These are phyloP conservation scores for Agriopis aurantiaria DNA, from an alignment of 2,888 invertebrate species.

Conservation along the genomic window DNA sequence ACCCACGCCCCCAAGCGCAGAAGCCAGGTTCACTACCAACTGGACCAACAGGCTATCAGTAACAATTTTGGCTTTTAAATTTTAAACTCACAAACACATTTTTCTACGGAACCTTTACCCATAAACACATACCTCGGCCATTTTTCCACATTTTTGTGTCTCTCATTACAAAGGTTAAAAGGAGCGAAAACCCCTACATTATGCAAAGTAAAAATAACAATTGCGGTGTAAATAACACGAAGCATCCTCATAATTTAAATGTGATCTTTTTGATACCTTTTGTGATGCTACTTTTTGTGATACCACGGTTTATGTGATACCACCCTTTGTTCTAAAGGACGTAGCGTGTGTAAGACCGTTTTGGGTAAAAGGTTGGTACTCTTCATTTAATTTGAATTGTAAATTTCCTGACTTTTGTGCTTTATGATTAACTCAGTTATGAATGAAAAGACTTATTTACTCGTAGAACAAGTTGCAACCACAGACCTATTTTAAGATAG, in stretches of 20 bases:
- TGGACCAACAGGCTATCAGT: no score
- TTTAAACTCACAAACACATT: no score
- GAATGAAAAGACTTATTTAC: conserved; percentile 20
- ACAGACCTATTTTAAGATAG: no score
- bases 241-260: conserved; percentile 38
- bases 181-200: conserved; percentile 34
- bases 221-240: conserved; percentile 36
- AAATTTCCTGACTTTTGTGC: conserved; percentile 27
- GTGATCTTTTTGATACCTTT: conserved; percentile 34
- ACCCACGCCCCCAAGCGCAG: no score
- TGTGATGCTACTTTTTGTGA: conserved; percentile 23
- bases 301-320: conserved; percentile 26
- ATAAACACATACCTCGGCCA: background rate
- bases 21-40: no score
- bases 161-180: conserved; percentile 39
- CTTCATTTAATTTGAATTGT: conserved; percentile 36
- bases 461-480: background rate
- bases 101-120: conserved; percentile 17
- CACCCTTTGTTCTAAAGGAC: conserved; percentile 21
- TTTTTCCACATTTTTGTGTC: conserved; percentile 29
- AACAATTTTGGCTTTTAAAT: no score
- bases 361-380: conserved; percentile 26
- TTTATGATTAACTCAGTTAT: conserved; percentile 24
- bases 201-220: conserved; percentile 40
- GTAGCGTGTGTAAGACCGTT: conserved; percentile 22